Base-by-base conservation (phyloP, 2,888 invertebrate genomes). In the Rosalia funebris region DNA sequence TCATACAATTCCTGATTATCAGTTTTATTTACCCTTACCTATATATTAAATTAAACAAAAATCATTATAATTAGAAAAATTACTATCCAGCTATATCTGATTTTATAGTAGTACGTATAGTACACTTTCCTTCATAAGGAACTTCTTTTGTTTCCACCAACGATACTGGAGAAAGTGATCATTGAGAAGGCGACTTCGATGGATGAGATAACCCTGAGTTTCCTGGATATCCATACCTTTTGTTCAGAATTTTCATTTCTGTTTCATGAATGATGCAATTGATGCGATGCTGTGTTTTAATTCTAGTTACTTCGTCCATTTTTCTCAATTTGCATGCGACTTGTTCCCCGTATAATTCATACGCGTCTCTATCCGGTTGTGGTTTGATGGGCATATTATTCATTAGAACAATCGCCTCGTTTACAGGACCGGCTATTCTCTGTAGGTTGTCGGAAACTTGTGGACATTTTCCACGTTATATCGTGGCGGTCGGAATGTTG, bases 341-440 rank as follows among this genome's bases (percentile, higher is more conserved):
- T 16, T 44, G 44, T 12, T 44, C 44, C 11, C 44, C 44, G 44
- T 44, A 44, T 10, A 44, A 16, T 12, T 44, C 44, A 12, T 44
- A 44, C 7, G 11, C 44, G 44, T 44, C 44, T 20, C 14, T 44
- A 10, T 15, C 10, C n/a, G 25, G 34, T n/a, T 5, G 2, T n/a
- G 34, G 34, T n/a, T n/a, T 34, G 2, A 7, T 34, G 34, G 44
- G 17, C 11, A 20, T 9, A 11, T 11, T 12, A n/a, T 44, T 44
- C 44, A 44, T 16, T 7, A 44, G 17, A 7, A 44, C 14, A 12
- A 16, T 5, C 10, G 17, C 15, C 17, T 44, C 44, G 3, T 44
- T 17, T n/a, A 34, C 11, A 5, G 2, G 34, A 11, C 2, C 11
- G 34, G 5, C 34, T n/a, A 34, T 2, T 3, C 7, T 34, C 7